Conservation (phyloP, 2,888 invertebrate genomes). For the Cephus nigrinus region DNA sequence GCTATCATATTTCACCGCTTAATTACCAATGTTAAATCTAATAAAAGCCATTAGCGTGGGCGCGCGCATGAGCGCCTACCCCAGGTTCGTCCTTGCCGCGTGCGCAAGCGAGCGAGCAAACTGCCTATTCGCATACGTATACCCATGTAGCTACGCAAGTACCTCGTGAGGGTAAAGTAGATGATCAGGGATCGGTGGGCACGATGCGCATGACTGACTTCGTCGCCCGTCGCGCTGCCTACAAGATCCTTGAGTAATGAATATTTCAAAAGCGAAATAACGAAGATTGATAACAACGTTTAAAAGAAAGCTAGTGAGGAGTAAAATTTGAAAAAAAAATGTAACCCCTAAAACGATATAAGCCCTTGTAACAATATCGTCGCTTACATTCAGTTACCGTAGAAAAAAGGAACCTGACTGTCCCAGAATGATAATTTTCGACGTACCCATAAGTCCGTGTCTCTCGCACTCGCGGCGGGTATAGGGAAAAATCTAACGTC, state of each 20-base stretch:
- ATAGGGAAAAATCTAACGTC: not conserved
- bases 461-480: not conserved
- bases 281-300: not conserved
- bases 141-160: not conserved
- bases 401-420: not conserved
- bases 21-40: constrained; percentile 5
- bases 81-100: constrained; percentile 1
- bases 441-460: not conserved
- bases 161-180: not conserved
- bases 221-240: not conserved
- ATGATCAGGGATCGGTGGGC: not conserved
- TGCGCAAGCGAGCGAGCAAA: not conserved
- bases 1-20: constrained; percentile 4
- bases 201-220: not conserved
- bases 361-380: not conserved
- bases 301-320: not conserved
- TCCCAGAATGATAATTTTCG: not conserved
- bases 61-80: not conserved
- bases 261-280: not conserved
- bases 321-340: not conserved
- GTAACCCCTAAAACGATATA: too few relatives aligned
- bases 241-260: not conserved
- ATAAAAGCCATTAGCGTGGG: constrained; percentile 1
- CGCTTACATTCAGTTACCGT: not conserved
- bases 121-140: not conserved